Conservation (phyloP, 2,113 vertebrate species). For the Zosterops hypoxanthus region DNA sequence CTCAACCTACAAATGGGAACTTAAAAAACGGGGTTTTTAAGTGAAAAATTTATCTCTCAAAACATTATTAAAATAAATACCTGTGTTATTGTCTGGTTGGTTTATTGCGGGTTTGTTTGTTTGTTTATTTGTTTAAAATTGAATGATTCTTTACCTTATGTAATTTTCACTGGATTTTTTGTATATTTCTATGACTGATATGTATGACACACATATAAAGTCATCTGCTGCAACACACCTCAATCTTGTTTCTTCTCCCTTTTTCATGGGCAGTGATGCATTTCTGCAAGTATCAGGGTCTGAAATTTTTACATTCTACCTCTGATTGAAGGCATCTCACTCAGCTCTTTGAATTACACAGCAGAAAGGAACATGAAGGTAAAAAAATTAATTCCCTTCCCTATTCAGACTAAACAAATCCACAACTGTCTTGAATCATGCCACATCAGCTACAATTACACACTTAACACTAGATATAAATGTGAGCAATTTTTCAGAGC, state of each 20-base stretch:
- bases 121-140: not conserved
- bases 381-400: not conserved
- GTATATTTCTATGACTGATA: not conserved
- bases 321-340: not conserved
- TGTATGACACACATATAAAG: not conserved
- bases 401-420: not conserved
- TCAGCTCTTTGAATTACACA: not conserved
- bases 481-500: not conserved
- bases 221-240: not conserved
- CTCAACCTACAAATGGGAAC: not conserved
- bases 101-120: not conserved
- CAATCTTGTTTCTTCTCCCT: not conserved
- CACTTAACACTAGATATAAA: not conserved
- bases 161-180: not conserved
- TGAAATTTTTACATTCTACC: not conserved
- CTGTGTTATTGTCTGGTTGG: not conserved
- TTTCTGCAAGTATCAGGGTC: not conserved
- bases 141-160: not conserved
- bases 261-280: not conserved
- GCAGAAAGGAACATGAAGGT: not conserved
- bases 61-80: not conserved
- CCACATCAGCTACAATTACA: not conserved
- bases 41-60: not conserved
- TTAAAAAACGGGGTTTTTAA: not conserved
- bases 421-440: not conserved